Evolutionary conservation across 2,797 vertebrate genomes (phyloP), one percentile per base, ranked within the genome.

Genomic region (Rhynchotus rufescens): DNA sequence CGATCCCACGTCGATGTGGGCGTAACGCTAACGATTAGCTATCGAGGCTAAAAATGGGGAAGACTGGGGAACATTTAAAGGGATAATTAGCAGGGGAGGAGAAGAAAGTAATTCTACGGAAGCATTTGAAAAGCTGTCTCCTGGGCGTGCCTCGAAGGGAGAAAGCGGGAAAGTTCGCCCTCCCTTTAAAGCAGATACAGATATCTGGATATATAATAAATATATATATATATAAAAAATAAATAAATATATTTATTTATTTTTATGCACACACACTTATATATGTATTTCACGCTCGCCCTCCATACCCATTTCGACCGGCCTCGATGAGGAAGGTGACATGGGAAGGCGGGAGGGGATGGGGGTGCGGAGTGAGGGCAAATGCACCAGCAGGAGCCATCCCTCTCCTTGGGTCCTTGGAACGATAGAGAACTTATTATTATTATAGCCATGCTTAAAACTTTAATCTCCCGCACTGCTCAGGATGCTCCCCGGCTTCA

Each of bases 51-150:
- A 51, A 42, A 36, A 10, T 0, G n/a, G 40, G 64, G 65, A 71
- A 75, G 5, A 1, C 61, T 40, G 67, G 52, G 51, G 44, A 14
- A 26, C 83, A 54, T 64, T 42, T 2, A 1, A 1, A 5, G 72
- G 5, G 75, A 23, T 61, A 20, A 52, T 21, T 65, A 40, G 44
- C 23, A 15, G 13, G 40, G 19, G 10, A 32, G 30, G 26, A 47
- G 40, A 5, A 8, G 40, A 26, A 40, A 65, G 28, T 7, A 8
- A 2, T 4, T 19, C 47, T 56, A 4, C 5, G 9, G 20, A 1
- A 2, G 34, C 3, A 0, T 47, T 8, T 1, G 25, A 23, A 3
- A 32, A 32, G 23, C 23, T 9, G 19, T 1, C 8, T 3, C 36
- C 13, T 16, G 3, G 47, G 23, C 0, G 25, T 3, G 21, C 4